Base-by-base conservation (phyloP, 1,140 invertebrate species). In the Bombyx mandarina region DNA sequence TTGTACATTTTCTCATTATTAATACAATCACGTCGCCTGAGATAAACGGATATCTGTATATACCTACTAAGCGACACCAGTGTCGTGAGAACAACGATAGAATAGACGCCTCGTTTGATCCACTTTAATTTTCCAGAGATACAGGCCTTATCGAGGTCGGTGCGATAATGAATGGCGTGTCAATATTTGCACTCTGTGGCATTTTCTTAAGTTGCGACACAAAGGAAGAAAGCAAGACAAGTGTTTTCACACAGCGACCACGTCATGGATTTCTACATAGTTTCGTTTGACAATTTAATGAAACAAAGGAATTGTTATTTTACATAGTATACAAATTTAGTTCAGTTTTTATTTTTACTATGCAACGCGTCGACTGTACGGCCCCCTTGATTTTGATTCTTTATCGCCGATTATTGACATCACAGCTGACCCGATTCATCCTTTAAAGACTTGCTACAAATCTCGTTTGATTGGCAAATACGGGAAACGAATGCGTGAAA, bases 21-120 rank as follows among this genome's bases (percentile, higher is more conserved):
- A 74, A 67, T 73, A 77, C 67, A 70, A 78, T 78, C 82, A 81
- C 77, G 79, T 86, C 67, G 73, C 63, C 66, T 60, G 63, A 75
- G 70, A 79, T 79, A 66, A 77, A 67, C 73, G 60, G n/a, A 44
- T 10, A 43, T 65, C 70, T 69, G 69, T 35, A 35, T 35, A 35
- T 35, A 35, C 26, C 26, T 35, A 35, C 26, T 35, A 5, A 2
- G 26, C 26, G 26, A 35, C 26, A 35, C 26, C 26, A 35, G 66
- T 73, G 74, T 76, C 82, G 79, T 86, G 83, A 79, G 81, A 86
- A 86, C 71, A 56, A 47, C 50, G 57, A 58, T 77, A 81, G 75
- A 83, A 83, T 84, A 66, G 74, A 53, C 58, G 69, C 60, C 69
- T 76, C 69, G 63, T 67, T 68, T 75, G 77, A 77, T 77, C 81